Evolutionary conservation across 2,888 invertebrate species (phyloP), one percentile per base, ranked within the genome.

Genomic region (Rugalucina vietnamica): DNA sequence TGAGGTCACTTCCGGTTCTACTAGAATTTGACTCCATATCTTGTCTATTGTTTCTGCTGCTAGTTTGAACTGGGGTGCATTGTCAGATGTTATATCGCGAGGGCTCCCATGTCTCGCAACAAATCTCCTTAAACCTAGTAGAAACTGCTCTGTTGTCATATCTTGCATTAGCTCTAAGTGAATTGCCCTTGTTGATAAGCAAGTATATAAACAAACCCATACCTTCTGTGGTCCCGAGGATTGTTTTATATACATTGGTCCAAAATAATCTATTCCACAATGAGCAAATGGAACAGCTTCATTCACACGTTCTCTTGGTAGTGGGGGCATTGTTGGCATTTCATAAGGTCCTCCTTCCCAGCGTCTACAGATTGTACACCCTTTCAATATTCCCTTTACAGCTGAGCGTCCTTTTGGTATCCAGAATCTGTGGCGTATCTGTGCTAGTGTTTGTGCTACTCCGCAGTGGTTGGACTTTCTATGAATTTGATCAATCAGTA

Each of bases 121-220:
- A 18, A 80, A 80, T 50, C 80, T 43, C 18, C 74, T 65, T 5
- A 80, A 80, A 21, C 73, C 65, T 12, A n/a, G 60, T 18, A 80
- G 27, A 37, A 80, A 80, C 10, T 74, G 43, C 32, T 74, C 75
- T 18, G 60, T 76, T 1, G 81, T 71, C 76, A 81, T 77, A 43
- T 81, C 76, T 39, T 76, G 76, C 34, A 81, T 71, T 14, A 81
- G 54, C 43, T 81, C 81, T 1, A 81, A n/a, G 76, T 81, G 76
- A n/a, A 77, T 54, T 8, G 60, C 76, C 27, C 76, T 24, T 2
- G 43, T 43, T 21, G 37, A 76, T 49, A 70, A 36, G 37, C 81
- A 76, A 4, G 81, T 81, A 50, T 50, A 81, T 3, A 81, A 57
- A 60, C 76, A 81, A 5, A 76, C 71, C 81, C 76, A 81, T 14